Evolutionary conservation across 1,140 invertebrate species (phyloP).

Genomic region (Archivesica marissinica): DNA sequence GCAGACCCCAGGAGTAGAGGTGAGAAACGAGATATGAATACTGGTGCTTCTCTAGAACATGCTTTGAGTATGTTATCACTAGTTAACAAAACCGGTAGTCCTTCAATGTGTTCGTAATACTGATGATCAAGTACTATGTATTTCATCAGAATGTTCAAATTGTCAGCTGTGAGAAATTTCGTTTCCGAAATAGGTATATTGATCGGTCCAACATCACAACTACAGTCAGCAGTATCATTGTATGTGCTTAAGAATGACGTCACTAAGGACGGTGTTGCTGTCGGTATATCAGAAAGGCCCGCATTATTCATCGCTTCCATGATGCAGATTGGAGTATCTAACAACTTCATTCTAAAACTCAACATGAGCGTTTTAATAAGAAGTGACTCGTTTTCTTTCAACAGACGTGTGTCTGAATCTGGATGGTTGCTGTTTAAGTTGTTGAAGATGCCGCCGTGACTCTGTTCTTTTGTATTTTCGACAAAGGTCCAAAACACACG

Average conservation of each 20-base stretch:
- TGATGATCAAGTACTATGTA: neutral
- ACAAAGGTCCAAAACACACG: neutral
- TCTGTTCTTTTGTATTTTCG: too few species aligned
- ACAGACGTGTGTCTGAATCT: too few species aligned
- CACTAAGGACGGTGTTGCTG: neutral
- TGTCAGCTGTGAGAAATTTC: conserved; percentile 2
- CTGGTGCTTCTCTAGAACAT: neutral
- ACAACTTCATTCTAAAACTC: conserved; percentile 57
- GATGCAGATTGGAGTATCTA: conserved; percentile 42
- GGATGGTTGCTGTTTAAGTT: neutral
- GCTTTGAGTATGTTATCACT: neutral
- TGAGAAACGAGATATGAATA: neutral
- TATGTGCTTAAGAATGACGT: conserved; percentile 46
- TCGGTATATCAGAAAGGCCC: conserved; percentile 1
- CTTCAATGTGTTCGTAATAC: neutral
- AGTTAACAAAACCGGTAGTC: conserved; percentile 11
- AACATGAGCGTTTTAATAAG: neutral
- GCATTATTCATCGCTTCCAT: conserved; percentile 4
- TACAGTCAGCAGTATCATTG: neutral
- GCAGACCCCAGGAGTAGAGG: neutral
- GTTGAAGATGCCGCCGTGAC: neutral
- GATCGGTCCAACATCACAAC: conserved; percentile 37
- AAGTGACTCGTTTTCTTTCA: neutral
- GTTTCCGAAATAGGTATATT: conserved; percentile 12
- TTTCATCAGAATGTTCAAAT: neutral